Percentiles rank a stretch among this genome's conserved stretches.
Conservation (phyloP, 2,888 invertebrate species). For the Crepidodera aurea region DNA sequence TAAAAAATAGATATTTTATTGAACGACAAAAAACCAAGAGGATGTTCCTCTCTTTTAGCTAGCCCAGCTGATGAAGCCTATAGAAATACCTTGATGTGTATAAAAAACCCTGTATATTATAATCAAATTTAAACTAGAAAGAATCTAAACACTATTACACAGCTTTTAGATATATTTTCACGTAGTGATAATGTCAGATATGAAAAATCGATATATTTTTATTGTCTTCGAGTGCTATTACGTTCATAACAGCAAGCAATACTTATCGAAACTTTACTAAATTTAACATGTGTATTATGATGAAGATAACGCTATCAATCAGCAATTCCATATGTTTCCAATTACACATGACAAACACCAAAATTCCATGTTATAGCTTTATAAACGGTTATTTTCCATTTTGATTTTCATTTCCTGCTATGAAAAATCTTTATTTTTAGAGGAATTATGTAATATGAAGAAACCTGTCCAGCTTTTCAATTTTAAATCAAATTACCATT, state of each 20-base stretch:
- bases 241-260: constrained; percentile 30
- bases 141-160: background rate
- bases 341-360: constrained; percentile 35
- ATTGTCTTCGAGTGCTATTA: constrained; percentile 28
- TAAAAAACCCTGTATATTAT: no score
- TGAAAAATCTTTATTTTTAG: no score
- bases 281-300: constrained; percentile 43
- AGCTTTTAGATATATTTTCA: background rate
- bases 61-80: no score
- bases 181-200: background rate
- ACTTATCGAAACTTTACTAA: constrained; percentile 37
- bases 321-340: constrained; percentile 37
- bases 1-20: no score
- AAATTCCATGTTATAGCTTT: constrained; percentile 28
- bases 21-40: no score
- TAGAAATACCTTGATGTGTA: no score
- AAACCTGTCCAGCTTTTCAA: no score
- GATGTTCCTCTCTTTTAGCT: no score
- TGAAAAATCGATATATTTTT: constrained; percentile 30
- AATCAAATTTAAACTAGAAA: no score
- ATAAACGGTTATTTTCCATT: constrained; percentile 11
- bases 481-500: no score
- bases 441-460: no score
- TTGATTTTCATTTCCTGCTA: no score
- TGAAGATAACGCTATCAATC: constrained; percentile 39